These are phyloP conservation scores for Pseudoips prasinana DNA, from an alignment of 2,888 invertebrate genomes.

Conservation along the genomic window DNA sequence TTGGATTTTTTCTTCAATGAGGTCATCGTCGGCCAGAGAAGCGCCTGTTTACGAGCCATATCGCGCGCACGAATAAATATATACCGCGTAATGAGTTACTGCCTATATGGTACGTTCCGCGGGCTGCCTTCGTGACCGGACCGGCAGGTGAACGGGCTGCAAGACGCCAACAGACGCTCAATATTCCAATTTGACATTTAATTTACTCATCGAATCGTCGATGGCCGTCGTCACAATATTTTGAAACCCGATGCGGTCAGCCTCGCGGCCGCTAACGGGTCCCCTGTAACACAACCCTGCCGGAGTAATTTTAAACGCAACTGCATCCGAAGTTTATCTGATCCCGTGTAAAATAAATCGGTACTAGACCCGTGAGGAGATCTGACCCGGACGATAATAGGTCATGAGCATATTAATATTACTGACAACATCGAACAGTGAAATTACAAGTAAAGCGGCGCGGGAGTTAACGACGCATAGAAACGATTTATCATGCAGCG, in stretches of 20 bases:
- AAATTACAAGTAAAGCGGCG: constrained; percentile 67
- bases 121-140: constrained; percentile 53
- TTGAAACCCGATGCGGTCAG: constrained; percentile 59
- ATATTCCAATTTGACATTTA: constrained; percentile 50
- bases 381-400: constrained; percentile 70
- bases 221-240: constrained; percentile 61
- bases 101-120: constrained; percentile 49
- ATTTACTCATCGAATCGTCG: constrained; percentile 46
- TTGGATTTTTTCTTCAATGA: constrained; percentile 62
- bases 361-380: constrained; percentile 49
- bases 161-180: constrained; percentile 35
- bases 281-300: constrained; percentile 47
- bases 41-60: constrained; percentile 59
- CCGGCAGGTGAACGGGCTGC: constrained; percentile 53
- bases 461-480: constrained; percentile 70
- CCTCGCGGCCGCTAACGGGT: constrained; percentile 47
- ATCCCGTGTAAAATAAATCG: constrained; percentile 65
- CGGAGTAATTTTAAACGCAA: constrained; percentile 49
- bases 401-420: constrained; percentile 76
- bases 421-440: constrained; percentile 71
- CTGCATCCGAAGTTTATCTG: constrained; percentile 64
- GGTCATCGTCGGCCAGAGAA: constrained; percentile 55
- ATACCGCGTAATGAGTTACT: constrained; percentile 44
- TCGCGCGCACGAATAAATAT: constrained; percentile 53
- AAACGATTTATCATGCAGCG: constrained; percentile 69